Evolutionary conservation across 2,113 vertebrate species (phyloP).

Genomic region (Equus quagga): DNA sequence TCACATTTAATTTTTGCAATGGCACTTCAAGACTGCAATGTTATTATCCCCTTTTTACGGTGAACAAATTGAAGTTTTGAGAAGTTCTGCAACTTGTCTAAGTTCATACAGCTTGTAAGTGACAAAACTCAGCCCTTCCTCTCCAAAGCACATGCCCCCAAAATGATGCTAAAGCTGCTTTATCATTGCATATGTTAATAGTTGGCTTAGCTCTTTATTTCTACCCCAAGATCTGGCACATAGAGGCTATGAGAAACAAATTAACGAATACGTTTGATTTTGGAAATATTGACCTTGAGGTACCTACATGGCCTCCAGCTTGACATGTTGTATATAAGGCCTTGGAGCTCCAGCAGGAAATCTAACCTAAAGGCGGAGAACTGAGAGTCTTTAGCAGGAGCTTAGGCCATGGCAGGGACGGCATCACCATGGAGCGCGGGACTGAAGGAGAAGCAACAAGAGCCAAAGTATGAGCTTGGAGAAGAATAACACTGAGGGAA

Average conservation of each 20-base stretch:
- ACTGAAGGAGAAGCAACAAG: not conserved
- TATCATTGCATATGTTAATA: not conserved
- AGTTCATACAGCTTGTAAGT: not conserved
- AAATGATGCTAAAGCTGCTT: accelerated
- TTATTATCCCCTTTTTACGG: not conserved
- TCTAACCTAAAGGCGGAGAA: not conserved
- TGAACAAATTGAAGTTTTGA: not conserved
- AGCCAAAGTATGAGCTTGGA: not conserved
- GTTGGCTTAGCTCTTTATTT: not conserved
- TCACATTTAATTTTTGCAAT: not conserved
- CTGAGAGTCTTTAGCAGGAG: no score
- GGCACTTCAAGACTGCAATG: not conserved
- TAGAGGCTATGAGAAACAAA: not conserved
- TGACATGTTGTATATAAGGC: not conserved
- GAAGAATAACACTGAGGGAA: not conserved
- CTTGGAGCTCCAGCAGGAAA: not conserved
- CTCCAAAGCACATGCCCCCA: not conserved
- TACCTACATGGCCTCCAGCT: no score
- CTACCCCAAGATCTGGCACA: not conserved
- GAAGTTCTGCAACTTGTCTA: not conserved
- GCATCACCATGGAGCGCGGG: not conserved
- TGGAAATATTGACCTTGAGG: not conserved
- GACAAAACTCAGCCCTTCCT: not conserved
- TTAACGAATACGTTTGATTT: not conserved
- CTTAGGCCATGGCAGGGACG: no score